phyloP scores from a whole-genome alignment of 1,140 invertebrate species.

The Liolophura sinensis region DNA sequence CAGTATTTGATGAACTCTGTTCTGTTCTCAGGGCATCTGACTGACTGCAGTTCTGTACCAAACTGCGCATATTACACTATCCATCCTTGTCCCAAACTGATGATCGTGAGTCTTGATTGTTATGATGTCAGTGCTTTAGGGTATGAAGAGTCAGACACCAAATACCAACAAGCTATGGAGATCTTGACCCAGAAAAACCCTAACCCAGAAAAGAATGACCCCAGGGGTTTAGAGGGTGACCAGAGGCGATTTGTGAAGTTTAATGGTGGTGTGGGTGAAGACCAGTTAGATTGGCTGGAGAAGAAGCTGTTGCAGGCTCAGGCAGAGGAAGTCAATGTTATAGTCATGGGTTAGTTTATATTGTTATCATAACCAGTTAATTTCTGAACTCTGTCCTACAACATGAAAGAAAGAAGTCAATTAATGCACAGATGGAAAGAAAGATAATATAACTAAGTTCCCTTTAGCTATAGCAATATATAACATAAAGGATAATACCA shows the following conservation, averaged over 20 bases:
- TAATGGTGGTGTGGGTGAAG: slow-evolving; percentile 51
- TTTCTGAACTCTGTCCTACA: too few species aligned
- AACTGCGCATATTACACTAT: slow-evolving; percentile 45
- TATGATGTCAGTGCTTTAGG: slow-evolving; percentile 55
- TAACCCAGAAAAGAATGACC: slow-evolving; percentile 41
- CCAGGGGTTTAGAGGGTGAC: slow-evolving; percentile 39
- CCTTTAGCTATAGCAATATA: too few species aligned
- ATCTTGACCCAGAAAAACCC: slow-evolving; percentile 35
- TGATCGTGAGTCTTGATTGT: slow-evolving; percentile 51
- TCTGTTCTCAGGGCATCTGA: slow-evolving; percentile 17
- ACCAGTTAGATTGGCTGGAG: slow-evolving; percentile 52
- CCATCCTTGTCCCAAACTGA: slow-evolving; percentile 31
- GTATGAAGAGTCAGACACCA: slow-evolving; percentile 21
- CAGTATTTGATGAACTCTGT: slow-evolving; percentile 27
- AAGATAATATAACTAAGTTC: too few species aligned
- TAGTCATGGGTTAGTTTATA: slow-evolving; percentile 33
- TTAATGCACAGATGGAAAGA: too few species aligned
- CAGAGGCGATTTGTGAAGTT: slow-evolving; percentile 46
- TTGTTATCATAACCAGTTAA: background rate
- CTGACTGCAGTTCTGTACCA: slow-evolving; percentile 6
- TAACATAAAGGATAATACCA: too few species aligned
- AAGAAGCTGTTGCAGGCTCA: slow-evolving; percentile 37
- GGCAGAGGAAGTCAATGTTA: slow-evolving; percentile 35
- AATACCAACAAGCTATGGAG: slow-evolving; percentile 23
- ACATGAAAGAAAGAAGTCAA: too few species aligned